Evolutionary conservation across 2,888 invertebrate genomes (phyloP).

Genomic region (Drosophila glabriapex): DNA sequence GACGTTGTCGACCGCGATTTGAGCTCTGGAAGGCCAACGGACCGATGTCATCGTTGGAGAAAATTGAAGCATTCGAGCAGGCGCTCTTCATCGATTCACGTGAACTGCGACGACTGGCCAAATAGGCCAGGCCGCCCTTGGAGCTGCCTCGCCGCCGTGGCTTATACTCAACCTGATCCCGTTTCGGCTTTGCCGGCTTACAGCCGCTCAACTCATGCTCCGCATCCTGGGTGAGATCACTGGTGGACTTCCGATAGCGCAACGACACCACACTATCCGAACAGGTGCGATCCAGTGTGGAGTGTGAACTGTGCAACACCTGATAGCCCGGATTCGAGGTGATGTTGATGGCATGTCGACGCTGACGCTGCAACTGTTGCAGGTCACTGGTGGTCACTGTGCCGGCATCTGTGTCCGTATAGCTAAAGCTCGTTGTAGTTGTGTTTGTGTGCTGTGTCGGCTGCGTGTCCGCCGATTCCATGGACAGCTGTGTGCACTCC

Average conservation of each 20-base stretch:
- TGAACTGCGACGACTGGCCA: slow-evolving; percentile 94
- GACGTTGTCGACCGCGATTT: slow-evolving; percentile 90
- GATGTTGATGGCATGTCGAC: slow-evolving; percentile 85
- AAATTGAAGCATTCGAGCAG: slow-evolving; percentile 89
- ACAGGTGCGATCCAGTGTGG: slow-evolving; percentile 85
- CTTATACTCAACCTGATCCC: slow-evolving; percentile 78
- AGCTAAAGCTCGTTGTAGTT: slow-evolving; percentile 83
- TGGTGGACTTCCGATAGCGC: slow-evolving; percentile 91
- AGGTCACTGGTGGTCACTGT: slow-evolving; percentile 20
- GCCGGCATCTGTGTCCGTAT: slow-evolving; percentile 67
- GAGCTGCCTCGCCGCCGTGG: slow-evolving; percentile 88
- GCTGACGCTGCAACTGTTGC: slow-evolving; percentile 56
- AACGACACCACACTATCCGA: slow-evolving; percentile 85
- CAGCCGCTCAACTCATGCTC: slow-evolving; percentile 73
- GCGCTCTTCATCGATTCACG: slow-evolving; percentile 89
- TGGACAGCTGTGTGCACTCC: slow-evolving; percentile 84
- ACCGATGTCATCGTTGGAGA: slow-evolving; percentile 92
- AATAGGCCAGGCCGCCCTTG: slow-evolving; percentile 90
- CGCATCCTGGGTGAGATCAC: slow-evolving; percentile 88
- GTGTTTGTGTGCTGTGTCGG: slow-evolving; percentile 73
- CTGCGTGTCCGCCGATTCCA: slow-evolving; percentile 82
- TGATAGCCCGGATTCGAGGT: slow-evolving; percentile 86
- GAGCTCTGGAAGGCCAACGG: slow-evolving; percentile 93
- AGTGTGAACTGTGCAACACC: slow-evolving; percentile 85
- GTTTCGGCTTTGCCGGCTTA: slow-evolving; percentile 61